phyloP scores from a whole-genome alignment of 2,797 vertebrate genomes.

The Etheostoma perlongum region DNA sequence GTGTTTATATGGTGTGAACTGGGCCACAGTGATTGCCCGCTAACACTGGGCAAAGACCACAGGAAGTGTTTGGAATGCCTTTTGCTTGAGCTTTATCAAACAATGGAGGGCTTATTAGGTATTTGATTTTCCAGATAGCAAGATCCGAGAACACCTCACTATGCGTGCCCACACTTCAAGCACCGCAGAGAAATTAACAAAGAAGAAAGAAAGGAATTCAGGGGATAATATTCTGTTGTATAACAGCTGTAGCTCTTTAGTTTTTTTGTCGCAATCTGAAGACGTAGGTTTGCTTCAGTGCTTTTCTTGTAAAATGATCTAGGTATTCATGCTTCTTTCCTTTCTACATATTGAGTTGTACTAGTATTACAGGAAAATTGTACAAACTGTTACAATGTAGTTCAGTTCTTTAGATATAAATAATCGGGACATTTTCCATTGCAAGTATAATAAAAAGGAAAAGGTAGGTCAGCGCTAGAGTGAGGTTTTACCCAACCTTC shows the following conservation, averaged over 20 bases:
- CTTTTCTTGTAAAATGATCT: constrained; percentile 25
- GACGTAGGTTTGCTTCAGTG: constrained; percentile 8
- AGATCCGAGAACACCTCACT: constrained; percentile 54
- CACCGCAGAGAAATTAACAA: constrained; percentile 39
- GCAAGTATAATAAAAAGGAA: too few species aligned
- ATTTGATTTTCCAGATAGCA: constrained; percentile 66
- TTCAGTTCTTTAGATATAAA: constrained; percentile 1
- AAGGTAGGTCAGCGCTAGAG: background rate
- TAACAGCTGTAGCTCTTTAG: constrained; percentile 51
- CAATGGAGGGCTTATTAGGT: constrained; percentile 67
- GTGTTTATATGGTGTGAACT: constrained; percentile 37
- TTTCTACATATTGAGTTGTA: constrained; percentile 18
- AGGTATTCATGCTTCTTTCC: background rate
- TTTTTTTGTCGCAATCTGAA: constrained; percentile 22
- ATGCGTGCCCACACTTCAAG: constrained; percentile 43
- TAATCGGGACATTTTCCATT: background rate
- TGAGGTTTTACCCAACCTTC: constrained; percentile 18
- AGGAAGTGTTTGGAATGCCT: constrained; percentile 70
- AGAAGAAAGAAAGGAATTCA: constrained; percentile 47
- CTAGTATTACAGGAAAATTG: background rate
- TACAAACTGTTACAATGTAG: background rate
- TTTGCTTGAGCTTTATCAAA: constrained; percentile 60
- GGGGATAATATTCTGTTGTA: constrained; percentile 44
- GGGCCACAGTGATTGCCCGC: constrained; percentile 42
- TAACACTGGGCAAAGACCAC: constrained; percentile 43